Conservation (phyloP, 2,797 vertebrate genomes). For the Halcyon leucocephala region DNA sequence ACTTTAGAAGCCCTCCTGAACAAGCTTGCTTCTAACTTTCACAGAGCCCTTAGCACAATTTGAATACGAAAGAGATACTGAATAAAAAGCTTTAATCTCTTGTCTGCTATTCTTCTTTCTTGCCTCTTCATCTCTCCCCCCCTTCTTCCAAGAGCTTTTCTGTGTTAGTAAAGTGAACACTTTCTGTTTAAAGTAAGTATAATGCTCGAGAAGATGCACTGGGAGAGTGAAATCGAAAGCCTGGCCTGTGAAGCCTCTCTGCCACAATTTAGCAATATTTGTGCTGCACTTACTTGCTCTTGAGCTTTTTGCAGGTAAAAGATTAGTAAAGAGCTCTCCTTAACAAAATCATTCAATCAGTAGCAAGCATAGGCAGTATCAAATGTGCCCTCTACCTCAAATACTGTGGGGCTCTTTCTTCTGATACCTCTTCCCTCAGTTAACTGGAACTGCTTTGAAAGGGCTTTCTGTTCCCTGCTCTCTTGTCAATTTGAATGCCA, state of each 20-base stretch:
- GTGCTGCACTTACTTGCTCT: constrained; percentile 73
- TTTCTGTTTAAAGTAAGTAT: constrained; percentile 81
- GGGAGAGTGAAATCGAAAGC: constrained; percentile 65
- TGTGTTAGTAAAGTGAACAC: constrained; percentile 83
- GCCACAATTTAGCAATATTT: constrained; percentile 78
- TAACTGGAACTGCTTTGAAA: constrained; percentile 93
- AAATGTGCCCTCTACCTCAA: constrained; percentile 90
- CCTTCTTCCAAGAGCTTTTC: constrained; percentile 82
- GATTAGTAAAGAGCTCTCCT: constrained; percentile 87
- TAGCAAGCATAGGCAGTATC: constrained; percentile 89
- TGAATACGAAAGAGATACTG: constrained; percentile 88
- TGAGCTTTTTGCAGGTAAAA: constrained; percentile 89
- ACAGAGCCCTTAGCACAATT: constrained; percentile 85
- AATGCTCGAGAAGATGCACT: constrained; percentile 74
- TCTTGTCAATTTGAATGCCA: constrained; percentile 97
- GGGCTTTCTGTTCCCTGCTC: constrained; percentile 89
- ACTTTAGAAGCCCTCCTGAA: constrained; percentile 85
- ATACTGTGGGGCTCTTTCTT: constrained; percentile 86
- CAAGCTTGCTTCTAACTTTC: constrained; percentile 86
- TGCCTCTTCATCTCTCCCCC: constrained; percentile 79
- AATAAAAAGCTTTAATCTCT: constrained; percentile 90
- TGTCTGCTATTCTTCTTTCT: constrained; percentile 81
- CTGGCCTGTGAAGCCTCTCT: constrained; percentile 66
- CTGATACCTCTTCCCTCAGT: constrained; percentile 87
- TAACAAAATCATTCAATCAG: constrained; percentile 92